Conservation (phyloP, 2,797 vertebrate species). For the Hoplostethus atlanticus region DNA sequence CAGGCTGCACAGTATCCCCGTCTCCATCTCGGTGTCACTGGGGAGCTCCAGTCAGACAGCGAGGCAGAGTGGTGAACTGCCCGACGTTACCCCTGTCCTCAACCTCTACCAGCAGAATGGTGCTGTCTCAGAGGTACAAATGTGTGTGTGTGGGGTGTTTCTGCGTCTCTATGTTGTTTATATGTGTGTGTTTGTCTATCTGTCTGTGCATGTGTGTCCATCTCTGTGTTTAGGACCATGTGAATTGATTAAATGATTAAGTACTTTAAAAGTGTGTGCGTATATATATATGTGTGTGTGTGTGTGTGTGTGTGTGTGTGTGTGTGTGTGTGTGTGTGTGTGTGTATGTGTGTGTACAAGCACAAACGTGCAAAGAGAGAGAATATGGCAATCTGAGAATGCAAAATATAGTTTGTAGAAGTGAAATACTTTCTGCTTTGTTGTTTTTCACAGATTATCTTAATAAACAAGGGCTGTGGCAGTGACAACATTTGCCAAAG, state of each 20-base stretch:
- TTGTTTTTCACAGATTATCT: conserved; percentile 82
- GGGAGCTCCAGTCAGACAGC: conserved; percentile 66
- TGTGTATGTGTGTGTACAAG: too few species aligned
- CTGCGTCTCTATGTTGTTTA: background rate
- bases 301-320: too few species aligned
- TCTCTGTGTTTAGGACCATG: too few species aligned
- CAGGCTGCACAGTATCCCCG: conserved; percentile 87
- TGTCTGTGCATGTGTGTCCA: background rate
- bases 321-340: too few species aligned
- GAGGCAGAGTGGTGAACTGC: conserved; percentile 71
- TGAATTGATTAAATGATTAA: too few species aligned
- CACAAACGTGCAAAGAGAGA: too few species aligned
- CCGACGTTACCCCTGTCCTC: conserved; percentile 86
- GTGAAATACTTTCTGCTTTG: background rate
- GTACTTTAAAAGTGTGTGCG: too few species aligned
- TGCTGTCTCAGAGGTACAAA: conserved; percentile 80
- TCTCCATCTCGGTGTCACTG: conserved; percentile 86
- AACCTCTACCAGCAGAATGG: conserved; percentile 84
- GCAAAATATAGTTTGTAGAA: too few species aligned
- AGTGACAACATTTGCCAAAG: conserved; percentile 91
- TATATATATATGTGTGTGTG: too few species aligned
- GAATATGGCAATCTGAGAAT: too few species aligned
- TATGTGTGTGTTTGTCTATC: conserved; percentile 1
- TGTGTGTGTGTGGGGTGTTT: background rate
- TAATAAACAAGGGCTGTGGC: conserved; percentile 92